Base-by-base conservation (phyloP, 2,113 vertebrate species). In the Phasianus colchicus region DNA sequence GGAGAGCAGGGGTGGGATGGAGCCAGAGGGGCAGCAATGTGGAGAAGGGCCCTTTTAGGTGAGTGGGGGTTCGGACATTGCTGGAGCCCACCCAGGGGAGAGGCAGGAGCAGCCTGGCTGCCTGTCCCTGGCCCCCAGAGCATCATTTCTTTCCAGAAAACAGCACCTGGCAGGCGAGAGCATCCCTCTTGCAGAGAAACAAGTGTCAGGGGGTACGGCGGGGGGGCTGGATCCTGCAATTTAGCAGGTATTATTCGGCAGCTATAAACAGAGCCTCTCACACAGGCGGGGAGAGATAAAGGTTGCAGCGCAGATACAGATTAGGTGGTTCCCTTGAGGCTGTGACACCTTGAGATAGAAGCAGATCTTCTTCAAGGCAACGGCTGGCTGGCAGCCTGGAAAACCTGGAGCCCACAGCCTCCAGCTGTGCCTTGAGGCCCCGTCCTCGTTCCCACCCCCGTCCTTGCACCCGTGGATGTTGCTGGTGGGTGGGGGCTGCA, bases 271-370 rank as follows among this genome's bases (percentile, higher is more conserved):
- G 96, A 96, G 95, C 89, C 79, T 90, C 90, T 90, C 45, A 5
- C 85, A 50, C 92, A 86, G 92, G 79, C 66, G 1, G 84, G 78
- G 78, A 95, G 93, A 94, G 91, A 96, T 88, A 93, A 96, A 96
- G 96, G 96, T 96, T 95, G 95, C 95, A 71, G 96, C 61, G 89
- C 91, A 96, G 96, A 89, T 93, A 94, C 89, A 91, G 96, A 96
- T 96, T 91, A 96, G 92, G 92, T 91, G 92, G 94, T 88, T 96
- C 96, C 96, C 96, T 96, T 77, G 94, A 96, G 95, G 93, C 94
- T 93, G 94, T 92, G 95, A 95, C 93, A 95, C 93, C 95, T 94
- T 94, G 92, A 90, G 90, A 96, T 94, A 83, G 92, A 95, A 84
- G 93, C 84, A 87, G 93, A 96, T 93, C 95, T 91, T 95, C 85